Evolutionary conservation across 2,797 vertebrate species (phyloP).

Genomic region (Ptychobarbus kaznakovi): DNA sequence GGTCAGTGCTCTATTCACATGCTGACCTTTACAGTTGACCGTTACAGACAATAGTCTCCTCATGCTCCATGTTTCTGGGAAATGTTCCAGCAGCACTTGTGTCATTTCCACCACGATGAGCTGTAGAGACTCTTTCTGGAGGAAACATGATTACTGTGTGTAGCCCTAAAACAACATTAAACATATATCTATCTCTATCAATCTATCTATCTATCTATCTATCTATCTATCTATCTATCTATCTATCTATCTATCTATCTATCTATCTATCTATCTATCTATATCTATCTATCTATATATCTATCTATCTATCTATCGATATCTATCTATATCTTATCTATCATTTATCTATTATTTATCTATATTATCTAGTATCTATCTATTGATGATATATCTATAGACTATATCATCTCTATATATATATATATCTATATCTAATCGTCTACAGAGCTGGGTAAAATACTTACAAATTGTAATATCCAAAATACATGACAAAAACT

Average conservation of each 20-base stretch:
- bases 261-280: background rate
- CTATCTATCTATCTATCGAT: background rate
- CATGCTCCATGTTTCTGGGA: background rate
- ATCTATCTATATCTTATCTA: too few relatives aligned
- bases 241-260: background rate
- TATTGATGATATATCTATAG: too few relatives aligned
- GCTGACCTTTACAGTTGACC: conserved; percentile 13
- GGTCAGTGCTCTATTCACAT: conserved; percentile 24
- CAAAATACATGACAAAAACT: too few relatives aligned
- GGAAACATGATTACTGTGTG: background rate
- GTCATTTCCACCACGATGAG: background rate
- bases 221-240: background rate
- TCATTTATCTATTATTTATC: background rate
- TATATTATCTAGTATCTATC: too few relatives aligned
- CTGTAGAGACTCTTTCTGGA: background rate
- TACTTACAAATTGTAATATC: too few relatives aligned
- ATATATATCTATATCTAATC: background rate
- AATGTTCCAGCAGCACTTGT: conserved; percentile 1
- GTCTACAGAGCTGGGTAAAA: too few relatives aligned
- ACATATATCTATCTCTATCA: background rate
- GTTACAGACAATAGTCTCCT: background rate
- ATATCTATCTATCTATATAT: background rate
- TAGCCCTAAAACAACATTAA: background rate
- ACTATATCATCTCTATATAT: background rate
- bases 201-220: background rate